phyloP scores from a whole-genome alignment of 2,797 vertebrate genomes.

The Falco rusticolus region DNA sequence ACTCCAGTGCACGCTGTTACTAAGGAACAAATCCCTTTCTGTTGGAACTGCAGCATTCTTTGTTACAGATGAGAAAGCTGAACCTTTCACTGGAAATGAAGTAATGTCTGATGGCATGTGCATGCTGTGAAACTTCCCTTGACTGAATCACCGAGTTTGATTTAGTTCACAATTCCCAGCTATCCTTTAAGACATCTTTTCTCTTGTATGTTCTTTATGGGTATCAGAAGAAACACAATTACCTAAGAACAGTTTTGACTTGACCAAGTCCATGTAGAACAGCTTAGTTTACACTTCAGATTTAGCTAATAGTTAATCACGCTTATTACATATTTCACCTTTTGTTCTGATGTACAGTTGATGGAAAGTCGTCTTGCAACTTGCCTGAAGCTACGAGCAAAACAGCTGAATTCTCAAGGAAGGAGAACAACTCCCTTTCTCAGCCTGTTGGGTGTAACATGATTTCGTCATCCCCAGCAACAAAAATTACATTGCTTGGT shows the following conservation, averaged over 20 bases:
- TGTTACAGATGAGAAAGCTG: conserved; percentile 29
- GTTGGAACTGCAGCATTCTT: conserved; percentile 17
- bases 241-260: background rate
- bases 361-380: background rate
- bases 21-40: conserved; percentile 56
- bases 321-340: background rate
- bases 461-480: background rate
- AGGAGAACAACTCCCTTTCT: background rate
- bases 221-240: background rate
- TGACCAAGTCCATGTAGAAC: background rate
- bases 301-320: background rate
- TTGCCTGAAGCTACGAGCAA: background rate
- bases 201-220: background rate
- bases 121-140: conserved; percentile 8
- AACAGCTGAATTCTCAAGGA: background rate
- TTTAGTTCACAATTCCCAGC: background rate
- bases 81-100: conserved; percentile 47
- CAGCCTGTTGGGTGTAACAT: background rate
- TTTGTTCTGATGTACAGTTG: background rate
- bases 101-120: conserved; percentile 27
- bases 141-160: background rate
- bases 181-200: background rate
- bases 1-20: background rate
- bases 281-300: background rate
- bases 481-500: background rate